Conservation (phyloP, 2,888 invertebrate genomes). For the Rotaria sp. region DNA sequence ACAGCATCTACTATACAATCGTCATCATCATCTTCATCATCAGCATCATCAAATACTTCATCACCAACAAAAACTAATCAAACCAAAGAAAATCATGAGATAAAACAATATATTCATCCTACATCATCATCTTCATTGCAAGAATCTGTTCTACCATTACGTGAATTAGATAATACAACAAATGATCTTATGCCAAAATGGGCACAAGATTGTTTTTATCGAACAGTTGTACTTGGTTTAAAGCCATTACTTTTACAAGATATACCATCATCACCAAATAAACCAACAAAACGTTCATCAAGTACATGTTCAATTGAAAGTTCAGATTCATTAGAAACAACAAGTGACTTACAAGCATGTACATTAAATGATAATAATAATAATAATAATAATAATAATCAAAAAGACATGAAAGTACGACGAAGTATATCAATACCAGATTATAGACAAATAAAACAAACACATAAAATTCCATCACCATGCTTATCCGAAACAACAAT, state of each 20-base stretch:
- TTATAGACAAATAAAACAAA: background rate
- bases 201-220: conserved; percentile 30
- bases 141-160: background rate
- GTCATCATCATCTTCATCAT: background rate
- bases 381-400: background rate
- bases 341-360: background rate
- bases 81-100: background rate
- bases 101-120: background rate
- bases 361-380: conserved; percentile 15
- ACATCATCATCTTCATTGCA: background rate
- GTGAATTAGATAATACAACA: conserved; percentile 13
- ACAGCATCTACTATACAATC: background rate
- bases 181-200: conserved; percentile 7
- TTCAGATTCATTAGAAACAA: conserved; percentile 3
- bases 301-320: conserved; percentile 20
- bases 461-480: background rate
- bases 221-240: conserved; percentile 25
- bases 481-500: background rate
- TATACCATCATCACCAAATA: background rate
- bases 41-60: conserved; percentile 10
- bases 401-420: background rate
- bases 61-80: background rate
- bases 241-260: background rate
- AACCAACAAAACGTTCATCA: background rate
- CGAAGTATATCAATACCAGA: conserved; percentile 27